Conservation (phyloP, 2,113 vertebrate genomes). For the Pollimyrus isidori region DNA sequence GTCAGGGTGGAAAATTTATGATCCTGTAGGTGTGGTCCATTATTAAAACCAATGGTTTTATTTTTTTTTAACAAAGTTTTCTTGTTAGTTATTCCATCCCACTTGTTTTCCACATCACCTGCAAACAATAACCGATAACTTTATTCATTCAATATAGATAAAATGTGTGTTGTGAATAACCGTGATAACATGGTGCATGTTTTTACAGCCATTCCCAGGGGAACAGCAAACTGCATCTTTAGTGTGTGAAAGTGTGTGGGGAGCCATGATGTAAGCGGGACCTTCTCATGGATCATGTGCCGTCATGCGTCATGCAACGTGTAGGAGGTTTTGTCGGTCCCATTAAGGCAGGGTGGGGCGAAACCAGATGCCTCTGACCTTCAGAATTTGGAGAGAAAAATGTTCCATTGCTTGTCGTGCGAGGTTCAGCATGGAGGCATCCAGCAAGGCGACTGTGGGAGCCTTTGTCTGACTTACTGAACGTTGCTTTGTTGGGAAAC, state of each 20-base stretch:
- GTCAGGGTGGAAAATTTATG: not conserved
- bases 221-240: not conserved
- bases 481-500: not conserved
- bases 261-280: not conserved
- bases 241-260: not conserved
- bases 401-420: not conserved
- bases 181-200: not conserved
- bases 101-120: not conserved
- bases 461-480: slow-evolving; percentile 1
- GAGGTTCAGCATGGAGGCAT: not conserved
- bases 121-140: not conserved
- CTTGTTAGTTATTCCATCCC: not conserved
- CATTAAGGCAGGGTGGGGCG: not conserved
- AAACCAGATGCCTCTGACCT: not conserved
- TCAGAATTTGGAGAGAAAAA: not conserved
- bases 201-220: not conserved
- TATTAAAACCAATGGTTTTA: not conserved
- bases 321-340: not conserved
- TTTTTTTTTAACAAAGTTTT: not conserved
- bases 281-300: not conserved
- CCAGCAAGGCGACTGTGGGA: not conserved
- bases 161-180: not conserved
- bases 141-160: not conserved
- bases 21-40: not conserved
- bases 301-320: not conserved